Evolutionary conservation across 2,113 vertebrate species (phyloP).

Genomic region (Capreolus pygargus): DNA sequence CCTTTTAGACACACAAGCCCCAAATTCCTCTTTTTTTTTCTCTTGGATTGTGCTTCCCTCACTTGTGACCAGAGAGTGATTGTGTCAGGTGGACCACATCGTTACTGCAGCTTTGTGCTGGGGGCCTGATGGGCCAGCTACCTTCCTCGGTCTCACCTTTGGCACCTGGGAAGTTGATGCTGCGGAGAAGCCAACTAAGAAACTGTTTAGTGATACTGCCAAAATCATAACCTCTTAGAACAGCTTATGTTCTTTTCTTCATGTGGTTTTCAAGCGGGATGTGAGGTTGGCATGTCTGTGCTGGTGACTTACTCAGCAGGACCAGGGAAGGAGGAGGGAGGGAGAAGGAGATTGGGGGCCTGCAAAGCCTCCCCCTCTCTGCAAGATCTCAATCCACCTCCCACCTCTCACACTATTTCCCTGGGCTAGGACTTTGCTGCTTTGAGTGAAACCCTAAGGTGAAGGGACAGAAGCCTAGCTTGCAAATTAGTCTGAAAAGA

Average conservation of each 20-base stretch:
- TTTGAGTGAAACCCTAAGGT: fast-evolving
- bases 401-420: not conserved
- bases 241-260: not conserved
- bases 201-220: not conserved
- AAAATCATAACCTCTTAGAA: not conserved
- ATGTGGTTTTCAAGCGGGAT: not conserved
- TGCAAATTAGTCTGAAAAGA: not conserved
- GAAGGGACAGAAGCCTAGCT: not conserved
- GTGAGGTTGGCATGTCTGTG: not conserved
- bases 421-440: not conserved
- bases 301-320: not conserved
- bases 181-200: not conserved
- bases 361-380: not conserved
- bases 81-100: fast-evolving
- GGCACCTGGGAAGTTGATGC: not conserved
- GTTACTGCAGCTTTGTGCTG: not conserved
- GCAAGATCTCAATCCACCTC: not conserved
- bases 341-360: too few relatives aligned
- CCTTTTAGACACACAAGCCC: not conserved
- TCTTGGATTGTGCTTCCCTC: not conserved
- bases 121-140: not conserved
- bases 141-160: not conserved
- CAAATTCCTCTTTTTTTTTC: not conserved
- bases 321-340: not conserved
- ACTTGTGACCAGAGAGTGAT: not conserved